Evolutionary conservation across 2,888 invertebrate species (phyloP).

Genomic region (Bombylius discolor): DNA sequence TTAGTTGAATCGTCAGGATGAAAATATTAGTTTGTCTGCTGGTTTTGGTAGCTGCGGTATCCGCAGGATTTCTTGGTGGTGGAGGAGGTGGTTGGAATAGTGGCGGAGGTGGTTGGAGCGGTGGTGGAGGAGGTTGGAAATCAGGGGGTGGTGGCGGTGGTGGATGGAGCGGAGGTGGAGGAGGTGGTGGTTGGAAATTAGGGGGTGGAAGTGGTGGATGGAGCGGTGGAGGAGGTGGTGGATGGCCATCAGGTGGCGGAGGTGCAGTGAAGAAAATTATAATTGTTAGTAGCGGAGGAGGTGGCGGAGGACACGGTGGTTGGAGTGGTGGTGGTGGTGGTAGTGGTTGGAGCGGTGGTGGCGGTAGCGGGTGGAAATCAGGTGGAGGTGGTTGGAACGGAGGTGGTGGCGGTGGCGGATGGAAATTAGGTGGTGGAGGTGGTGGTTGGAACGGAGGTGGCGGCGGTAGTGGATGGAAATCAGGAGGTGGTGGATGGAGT

Average conservation of each 20-base stretch:
- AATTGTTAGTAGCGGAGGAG: neutral
- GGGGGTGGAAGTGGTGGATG: slow-evolving; percentile 31
- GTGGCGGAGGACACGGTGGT: slow-evolving; percentile 17
- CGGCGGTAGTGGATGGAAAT: slow-evolving; percentile 26
- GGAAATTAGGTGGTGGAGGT: slow-evolving; percentile 17
- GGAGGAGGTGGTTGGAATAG: neutral
- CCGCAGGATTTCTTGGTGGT: slow-evolving; percentile 4
- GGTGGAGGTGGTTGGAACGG: neutral
- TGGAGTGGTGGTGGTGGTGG: slow-evolving; percentile 20
- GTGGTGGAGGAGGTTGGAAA: neutral
- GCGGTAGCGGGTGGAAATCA: neutral
- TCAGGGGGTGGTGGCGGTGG: neutral
- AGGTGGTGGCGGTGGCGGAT: slow-evolving; percentile 8
- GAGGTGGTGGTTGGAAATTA: slow-evolving; percentile 7
- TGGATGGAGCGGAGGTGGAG: slow-evolving; percentile 4
- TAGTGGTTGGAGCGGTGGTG: slow-evolving; percentile 17
- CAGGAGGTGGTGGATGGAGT: slow-evolving; percentile 4
- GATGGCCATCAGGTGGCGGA: neutral
- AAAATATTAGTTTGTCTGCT: slow-evolving; percentile 4
- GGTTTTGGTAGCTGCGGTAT: slow-evolving; percentile 3
- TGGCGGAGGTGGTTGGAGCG: neutral
- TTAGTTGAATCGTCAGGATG: slow-evolving; percentile 1
- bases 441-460: slow-evolving; percentile 35
- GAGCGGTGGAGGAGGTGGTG: slow-evolving; percentile 33
- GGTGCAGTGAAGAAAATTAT: neutral